Base-by-base conservation (phyloP, 2,797 vertebrate genomes). In the Girardinus metallicus region DNA sequence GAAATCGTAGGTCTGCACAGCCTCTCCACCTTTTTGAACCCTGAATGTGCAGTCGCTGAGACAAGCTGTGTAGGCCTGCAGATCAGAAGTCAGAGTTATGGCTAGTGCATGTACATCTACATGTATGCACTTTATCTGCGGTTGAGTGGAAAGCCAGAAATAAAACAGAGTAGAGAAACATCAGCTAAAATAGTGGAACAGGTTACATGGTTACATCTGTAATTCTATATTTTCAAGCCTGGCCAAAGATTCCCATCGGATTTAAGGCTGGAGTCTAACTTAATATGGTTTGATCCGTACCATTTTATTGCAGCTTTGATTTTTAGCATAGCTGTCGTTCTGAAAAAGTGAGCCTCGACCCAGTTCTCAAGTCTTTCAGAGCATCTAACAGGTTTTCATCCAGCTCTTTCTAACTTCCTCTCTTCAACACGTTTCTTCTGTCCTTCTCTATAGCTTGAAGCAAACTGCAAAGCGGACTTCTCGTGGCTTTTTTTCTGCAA, bases 1-100 rank as follows among this genome's bases (percentile, higher is more conserved):
- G 91, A 99, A 97, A 86, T 98, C 93, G n/a, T 98, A 99, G 73
- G 76, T 88, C 71, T 96, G 94, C 44, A 68, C 57, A 1, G 43
- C 85, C 76, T 91, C 93, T 0, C 78, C 84, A 12, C 80, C 70
- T 2, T 66, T 82, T 80, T 84, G 68, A 78, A 96, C 18, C 0
- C 89, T 84, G 88, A 98, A 81, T 7, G 77, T 93, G 87, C 98
- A 99, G 93, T 98, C 95, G 9, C 94, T 99, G 92, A 96, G 93
- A 88, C 98, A 99, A 1, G 97, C 90, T 0, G 97, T 96, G 81
- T 88, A 93, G 47, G 95, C 96, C 98, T 99, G 93, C 12, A 87
- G 81, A 80, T 80, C 9, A 64, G 36, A 57, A 75, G 55, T 60
- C 64, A 79, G 73, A 39, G 12, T 26, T 43, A 81, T 29, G 84